Conservation (phyloP, 2,888 invertebrate genomes). For the Petrolisthes cinctipes region DNA sequence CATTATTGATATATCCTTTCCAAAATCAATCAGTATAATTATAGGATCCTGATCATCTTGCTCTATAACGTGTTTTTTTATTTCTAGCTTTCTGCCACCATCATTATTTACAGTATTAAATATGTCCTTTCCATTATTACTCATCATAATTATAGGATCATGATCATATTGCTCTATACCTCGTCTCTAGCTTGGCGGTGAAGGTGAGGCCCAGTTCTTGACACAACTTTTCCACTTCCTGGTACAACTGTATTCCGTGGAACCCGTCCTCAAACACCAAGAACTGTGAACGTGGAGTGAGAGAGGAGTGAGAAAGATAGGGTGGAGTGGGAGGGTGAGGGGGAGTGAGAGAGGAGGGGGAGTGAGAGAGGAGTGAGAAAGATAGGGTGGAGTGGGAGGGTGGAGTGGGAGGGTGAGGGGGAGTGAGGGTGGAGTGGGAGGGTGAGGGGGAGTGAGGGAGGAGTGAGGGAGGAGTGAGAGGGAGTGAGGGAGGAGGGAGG, state of each 20-base stretch:
- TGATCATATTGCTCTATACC: conserved; percentile 29
- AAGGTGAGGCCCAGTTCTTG: conserved; percentile 66
- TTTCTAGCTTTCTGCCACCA: no score
- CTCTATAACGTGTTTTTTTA: no score
- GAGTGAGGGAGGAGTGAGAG: neutral
- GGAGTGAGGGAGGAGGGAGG: neutral
- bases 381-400: neutral
- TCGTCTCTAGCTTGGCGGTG: conserved; percentile 63
- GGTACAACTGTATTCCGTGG: conserved; percentile 70
- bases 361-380: neutral
- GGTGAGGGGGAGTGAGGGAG: neutral
- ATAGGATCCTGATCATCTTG: no score
- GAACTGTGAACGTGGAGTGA: conserved; percentile 68
- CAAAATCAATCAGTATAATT: no score
- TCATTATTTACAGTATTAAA: no score
- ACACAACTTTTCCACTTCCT: conserved; percentile 70
- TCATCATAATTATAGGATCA: no score
- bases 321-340: neutral
- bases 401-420: neutral
- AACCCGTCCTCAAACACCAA: conserved; percentile 72
- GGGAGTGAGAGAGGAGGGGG: neutral
- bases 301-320: neutral
- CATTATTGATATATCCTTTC: no score
- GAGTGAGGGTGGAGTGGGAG: neutral
- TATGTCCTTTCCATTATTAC: no score